Evolutionary conservation across 2,888 invertebrate genomes (phyloP).

Genomic region (Pseudolycoriella hygida): DNA sequence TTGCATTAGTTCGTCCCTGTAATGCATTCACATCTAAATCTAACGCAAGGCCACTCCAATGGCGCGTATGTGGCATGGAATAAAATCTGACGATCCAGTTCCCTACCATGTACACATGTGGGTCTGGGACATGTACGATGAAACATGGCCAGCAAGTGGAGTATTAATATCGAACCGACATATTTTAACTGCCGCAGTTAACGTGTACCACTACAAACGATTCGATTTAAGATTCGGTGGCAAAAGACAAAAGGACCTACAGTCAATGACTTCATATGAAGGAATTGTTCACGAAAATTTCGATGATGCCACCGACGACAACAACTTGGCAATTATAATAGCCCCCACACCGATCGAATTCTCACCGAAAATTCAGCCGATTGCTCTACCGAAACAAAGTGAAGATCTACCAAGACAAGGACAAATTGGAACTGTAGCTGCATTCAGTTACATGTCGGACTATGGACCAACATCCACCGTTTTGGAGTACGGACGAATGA

Average conservation of each 20-base stretch:
- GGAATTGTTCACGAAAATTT: conserved; percentile 4
- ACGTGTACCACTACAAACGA: background rate
- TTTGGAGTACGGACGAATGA: background rate
- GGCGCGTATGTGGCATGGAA: conserved; percentile 1
- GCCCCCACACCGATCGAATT: background rate
- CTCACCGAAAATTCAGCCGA: background rate
- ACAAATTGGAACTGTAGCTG: background rate
- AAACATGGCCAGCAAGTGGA: conserved; percentile 6
- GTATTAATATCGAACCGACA: conserved; percentile 3
- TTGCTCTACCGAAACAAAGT: background rate
- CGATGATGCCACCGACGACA: background rate
- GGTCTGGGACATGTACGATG: background rate
- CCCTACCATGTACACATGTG: conserved; percentile 5
- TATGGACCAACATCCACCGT: conserved; percentile 2
- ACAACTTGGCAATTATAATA: conserved; percentile 3
- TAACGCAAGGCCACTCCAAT: background rate
- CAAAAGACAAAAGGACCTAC: background rate
- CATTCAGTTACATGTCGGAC: conserved; percentile 3
- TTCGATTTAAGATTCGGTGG: conserved; percentile 5
- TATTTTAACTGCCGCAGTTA: conserved; percentile 4
- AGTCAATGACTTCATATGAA: background rate
- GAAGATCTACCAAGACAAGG: background rate
- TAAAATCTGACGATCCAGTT: background rate
- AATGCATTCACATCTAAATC: background rate
- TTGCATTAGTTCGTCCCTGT: background rate